phyloP scores from a whole-genome alignment of 2,797 vertebrate species.

The Huso huso region DNA sequence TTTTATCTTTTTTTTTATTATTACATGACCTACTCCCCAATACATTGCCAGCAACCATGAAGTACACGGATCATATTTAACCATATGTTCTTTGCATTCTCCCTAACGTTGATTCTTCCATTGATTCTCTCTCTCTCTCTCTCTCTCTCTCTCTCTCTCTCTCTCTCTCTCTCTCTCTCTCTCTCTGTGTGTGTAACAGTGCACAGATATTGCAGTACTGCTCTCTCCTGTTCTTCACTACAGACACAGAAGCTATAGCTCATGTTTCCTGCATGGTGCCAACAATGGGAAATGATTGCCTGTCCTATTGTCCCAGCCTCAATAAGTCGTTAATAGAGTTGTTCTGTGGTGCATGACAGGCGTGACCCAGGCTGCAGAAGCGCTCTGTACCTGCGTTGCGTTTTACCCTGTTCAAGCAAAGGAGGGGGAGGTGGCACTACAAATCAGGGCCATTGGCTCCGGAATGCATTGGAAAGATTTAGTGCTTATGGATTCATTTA shows the following conservation, averaged over 20 bases:
- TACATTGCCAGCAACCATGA: no score
- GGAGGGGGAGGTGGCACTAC: not conserved
- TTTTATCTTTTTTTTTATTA: no score
- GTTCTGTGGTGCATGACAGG: constrained; percentile 2
- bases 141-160: no score
- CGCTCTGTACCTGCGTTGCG: not conserved
- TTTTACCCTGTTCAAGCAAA: not conserved
- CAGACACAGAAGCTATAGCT: constrained; percentile 3
- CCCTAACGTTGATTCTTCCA: no score
- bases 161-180: no score
- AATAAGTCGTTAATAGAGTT: constrained; percentile 10
- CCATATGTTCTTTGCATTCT: no score
- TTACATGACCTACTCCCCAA: no score
- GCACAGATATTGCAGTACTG: constrained; percentile 1
- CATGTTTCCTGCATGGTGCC: constrained; percentile 2
- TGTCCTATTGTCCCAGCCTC: constrained; percentile 3
- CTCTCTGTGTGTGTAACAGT: not conserved
- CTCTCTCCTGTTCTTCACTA: not conserved
- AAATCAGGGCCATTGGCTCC: not conserved
- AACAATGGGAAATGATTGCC: constrained; percentile 5
- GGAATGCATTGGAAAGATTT: not conserved
- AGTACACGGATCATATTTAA: no score
- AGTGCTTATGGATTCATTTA: constrained; percentile 6
- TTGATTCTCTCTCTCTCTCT: no score
- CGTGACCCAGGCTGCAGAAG: constrained; percentile 1